Base-by-base conservation (phyloP, 2,888 invertebrate species). In the Xestia c-nigrum region DNA sequence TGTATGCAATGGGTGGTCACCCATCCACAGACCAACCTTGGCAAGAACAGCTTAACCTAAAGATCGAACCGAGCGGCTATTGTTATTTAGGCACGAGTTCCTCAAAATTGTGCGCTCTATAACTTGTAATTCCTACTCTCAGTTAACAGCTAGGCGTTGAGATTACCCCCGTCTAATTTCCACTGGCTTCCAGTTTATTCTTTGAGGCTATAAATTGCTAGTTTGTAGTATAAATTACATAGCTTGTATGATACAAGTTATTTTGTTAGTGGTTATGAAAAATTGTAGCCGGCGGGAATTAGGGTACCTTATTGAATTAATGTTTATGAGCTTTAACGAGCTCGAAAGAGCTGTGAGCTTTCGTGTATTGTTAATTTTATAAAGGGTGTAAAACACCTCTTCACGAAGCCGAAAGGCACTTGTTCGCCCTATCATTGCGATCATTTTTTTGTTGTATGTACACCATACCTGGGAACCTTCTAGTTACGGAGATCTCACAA, bases 141-240 rank as follows among this genome's bases (percentile, higher is more conserved):
- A 52, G 16, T 65, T 88, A 86, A 78, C 87, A 83, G 72, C 87
- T 88, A 88, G 88, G 89, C 87, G 83, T 85, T 74, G 90, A 89
- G 91, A 92, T 93, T 90, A 91, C 89, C 87, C 73, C 83, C 87
- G 87, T 88, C 90, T 91, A 90, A 92, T 91, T 91, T 90, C 89
- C 84, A 87, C 90, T 84, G 82, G 86, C 80, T 89, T 87, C 89
- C 80, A 90, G 88, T 90, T 92, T 90, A 90, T 91, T 91, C 88
- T 88, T 88, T 87, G 85, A 83, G 87, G 90, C 88, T 86, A 92
- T 93, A 93, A 93, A 92, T 92, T 90, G 88, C 87, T 88, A 87
- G 87, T 86, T 82, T 86, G 83, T 88, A 85, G 74, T 85, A 84
- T 84, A 86, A 87, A 85, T 88, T 84, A 88, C 81, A 72, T 85